Evolutionary conservation across 1,140 invertebrate genomes (phyloP).

Genomic region (Apis dorsata): DNA sequence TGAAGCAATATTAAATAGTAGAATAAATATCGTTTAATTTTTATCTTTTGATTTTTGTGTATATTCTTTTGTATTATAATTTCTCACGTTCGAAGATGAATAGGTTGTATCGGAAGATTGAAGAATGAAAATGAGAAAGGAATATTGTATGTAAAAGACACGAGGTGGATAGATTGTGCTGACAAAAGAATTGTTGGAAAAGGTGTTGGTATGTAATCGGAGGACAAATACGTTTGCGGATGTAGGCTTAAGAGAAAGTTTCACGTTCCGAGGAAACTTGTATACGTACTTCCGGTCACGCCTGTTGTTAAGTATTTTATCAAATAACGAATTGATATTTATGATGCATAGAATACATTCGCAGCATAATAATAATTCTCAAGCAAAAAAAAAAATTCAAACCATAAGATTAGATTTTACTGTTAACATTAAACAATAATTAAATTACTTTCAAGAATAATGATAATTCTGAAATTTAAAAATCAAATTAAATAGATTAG

Average conservation of each 20-base stretch:
- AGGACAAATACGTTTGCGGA: slow-evolving; percentile 26
- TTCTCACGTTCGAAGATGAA: not conserved
- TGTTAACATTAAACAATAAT: too few species aligned
- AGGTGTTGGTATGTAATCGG: not conserved
- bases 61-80: not conserved
- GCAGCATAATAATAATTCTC: not conserved
- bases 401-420: too few species aligned
- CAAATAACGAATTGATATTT: not conserved
- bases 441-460: too few species aligned
- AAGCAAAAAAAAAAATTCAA: too few species aligned
- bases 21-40: not conserved
- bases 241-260: slow-evolving; percentile 44
- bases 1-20: too few species aligned
- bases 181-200: slow-evolving; percentile 2
- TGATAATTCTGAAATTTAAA: too few species aligned
- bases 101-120: not conserved
- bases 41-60: not conserved
- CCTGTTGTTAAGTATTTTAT: slow-evolving; percentile 8
- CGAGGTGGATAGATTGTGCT: not conserved
- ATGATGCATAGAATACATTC: not conserved
- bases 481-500: too few species aligned
- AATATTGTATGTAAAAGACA: not conserved
- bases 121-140: not conserved
- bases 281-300: slow-evolving; percentile 29
- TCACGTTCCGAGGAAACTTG: slow-evolving; percentile 26